These are phyloP conservation scores for Anthoscopus minutus DNA, from an alignment of 2,113 vertebrate species.

Conservation along the genomic window DNA sequence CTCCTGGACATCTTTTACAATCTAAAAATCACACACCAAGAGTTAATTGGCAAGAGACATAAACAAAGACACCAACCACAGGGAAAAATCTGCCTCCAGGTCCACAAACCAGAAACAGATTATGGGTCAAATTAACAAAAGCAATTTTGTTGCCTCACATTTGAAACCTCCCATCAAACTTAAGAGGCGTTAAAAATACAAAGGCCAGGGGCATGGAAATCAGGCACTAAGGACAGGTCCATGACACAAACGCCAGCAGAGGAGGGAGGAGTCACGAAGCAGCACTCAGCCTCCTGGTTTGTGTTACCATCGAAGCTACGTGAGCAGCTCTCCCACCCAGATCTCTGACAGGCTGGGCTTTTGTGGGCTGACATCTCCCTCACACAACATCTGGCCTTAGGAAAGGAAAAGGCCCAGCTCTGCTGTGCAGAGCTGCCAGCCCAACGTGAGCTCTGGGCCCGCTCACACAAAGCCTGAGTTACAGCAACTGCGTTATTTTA, in stretches of 20 bases:
- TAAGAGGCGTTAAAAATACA: constrained; percentile 12
- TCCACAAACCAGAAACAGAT: not conserved
- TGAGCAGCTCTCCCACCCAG: not conserved
- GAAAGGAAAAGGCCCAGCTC: not conserved
- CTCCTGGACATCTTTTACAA: not conserved
- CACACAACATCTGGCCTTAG: constrained; percentile 19
- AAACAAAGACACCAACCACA: not conserved
- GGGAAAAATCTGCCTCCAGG: not conserved
- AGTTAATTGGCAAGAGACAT: not conserved
- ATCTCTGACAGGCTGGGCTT: not conserved
- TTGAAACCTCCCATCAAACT: not conserved
- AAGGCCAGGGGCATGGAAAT: not conserved
- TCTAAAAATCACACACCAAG: not conserved
- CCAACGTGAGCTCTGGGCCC: not conserved
- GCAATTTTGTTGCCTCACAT: not conserved
- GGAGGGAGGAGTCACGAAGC: not conserved
- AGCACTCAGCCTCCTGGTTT: not conserved
- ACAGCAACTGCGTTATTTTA: not conserved
- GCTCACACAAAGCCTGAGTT: constrained; percentile 4
- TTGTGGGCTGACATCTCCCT: constrained; percentile 24
- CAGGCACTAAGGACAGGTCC: not conserved
- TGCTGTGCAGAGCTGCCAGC: not conserved
- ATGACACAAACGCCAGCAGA: not conserved
- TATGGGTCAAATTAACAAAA: not conserved
- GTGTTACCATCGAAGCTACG: not conserved